Base-by-base conservation (phyloP, 2,797 vertebrate genomes). In the Alfaro cultratus region DNA sequence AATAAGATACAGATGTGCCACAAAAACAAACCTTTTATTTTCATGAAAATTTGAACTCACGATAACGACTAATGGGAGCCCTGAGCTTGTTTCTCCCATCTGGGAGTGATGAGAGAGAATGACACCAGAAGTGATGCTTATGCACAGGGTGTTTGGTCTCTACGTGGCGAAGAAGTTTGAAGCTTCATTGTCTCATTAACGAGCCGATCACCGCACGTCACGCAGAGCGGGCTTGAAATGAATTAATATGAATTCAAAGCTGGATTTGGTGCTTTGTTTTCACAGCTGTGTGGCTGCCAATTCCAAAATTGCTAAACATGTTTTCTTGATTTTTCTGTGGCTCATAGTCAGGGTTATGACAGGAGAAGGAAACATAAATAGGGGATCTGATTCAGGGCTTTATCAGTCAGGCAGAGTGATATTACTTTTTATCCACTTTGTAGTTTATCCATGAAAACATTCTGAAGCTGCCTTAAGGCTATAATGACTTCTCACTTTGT, bases 251-350 rank as follows among this genome's bases (percentile, higher is more conserved):
- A 84, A 46, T 84, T 92, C 90, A 77, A 89, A 88, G 80, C 80
- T 55, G 89, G 90, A 88, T 39, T 41, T 23, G 23, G 10, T 2
- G 62, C 49, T 83, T 23, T 73, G 80, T 93, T 94, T 94, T 93
- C 87, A 91, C 94, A 95, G 93, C 93, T 95, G 93, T 75, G 64
- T 46, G 80, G 73, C 89, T 87, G 88, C 83, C 93, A 90, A 92
- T 90, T 92, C 86, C 82, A 95, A 94, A 93, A 91, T 94, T 95
- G 85, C 84, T 83, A 91, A 92, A 93, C 86, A 93, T 85, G 93
- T 90, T 93, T 90, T 89, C 82, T 89, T 91, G 91, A 90, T 88
- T 77, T 60, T 90, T 76, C 89, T 83, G 55, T 57, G 81, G 85
- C 80, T 90, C 82, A 70, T 51, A 76, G 80, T 80, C n/a, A 43